Conservation (phyloP, 2,888 invertebrate species). For the Sesamia inferens region DNA sequence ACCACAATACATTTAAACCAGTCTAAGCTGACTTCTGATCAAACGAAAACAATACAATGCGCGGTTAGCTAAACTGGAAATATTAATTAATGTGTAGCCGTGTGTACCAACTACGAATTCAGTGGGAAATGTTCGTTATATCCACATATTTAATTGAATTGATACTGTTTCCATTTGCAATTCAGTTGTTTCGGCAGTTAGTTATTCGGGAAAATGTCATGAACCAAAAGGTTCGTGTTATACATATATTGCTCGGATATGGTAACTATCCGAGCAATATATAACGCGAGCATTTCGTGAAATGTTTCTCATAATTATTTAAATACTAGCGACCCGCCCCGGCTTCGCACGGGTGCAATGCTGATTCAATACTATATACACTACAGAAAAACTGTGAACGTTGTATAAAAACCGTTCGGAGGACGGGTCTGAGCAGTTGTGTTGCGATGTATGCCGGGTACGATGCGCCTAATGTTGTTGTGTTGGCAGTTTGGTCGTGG, state of each 20-base stretch:
- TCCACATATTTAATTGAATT: slow-evolving; percentile 16
- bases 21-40: not conserved
- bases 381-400: too few relatives aligned
- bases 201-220: slow-evolving; percentile 34
- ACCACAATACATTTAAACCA: not conserved
- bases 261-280: slow-evolving; percentile 27
- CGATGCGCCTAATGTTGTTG: too few relatives aligned
- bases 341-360: too few relatives aligned
- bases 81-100: not conserved
- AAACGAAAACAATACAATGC: not conserved
- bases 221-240: too few relatives aligned
- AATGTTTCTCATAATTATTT: not conserved
- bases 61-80: not conserved
- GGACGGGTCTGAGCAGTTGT: too few relatives aligned
- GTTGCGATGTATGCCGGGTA: too few relatives aligned
- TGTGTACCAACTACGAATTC: not conserved
- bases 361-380: too few relatives aligned
- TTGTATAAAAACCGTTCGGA: too few relatives aligned
- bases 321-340: too few relatives aligned
- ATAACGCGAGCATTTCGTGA: not conserved
- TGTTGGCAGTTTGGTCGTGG: too few relatives aligned
- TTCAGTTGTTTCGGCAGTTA: slow-evolving; percentile 23
- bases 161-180: slow-evolving; percentile 29
- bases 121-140: not conserved
- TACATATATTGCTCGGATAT: too few relatives aligned